These are phyloP conservation scores for Steinernema feltiae DNA, from an alignment of 1,140 invertebrate genomes.

Conservation along the genomic window DNA sequence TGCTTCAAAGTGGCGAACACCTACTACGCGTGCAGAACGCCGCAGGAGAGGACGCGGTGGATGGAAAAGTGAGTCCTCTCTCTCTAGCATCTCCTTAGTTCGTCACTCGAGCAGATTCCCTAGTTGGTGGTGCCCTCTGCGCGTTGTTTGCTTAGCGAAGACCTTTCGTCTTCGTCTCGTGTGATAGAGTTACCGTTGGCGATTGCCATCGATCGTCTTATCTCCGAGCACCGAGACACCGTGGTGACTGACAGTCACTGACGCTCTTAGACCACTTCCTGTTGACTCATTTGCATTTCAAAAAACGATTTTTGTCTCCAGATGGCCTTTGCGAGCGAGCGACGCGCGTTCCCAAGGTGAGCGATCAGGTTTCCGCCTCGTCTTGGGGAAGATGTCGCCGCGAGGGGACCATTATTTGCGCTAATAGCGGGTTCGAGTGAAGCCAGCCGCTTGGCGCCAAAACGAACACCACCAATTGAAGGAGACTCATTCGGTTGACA, in stretches of 20 bases:
- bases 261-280: not conserved
- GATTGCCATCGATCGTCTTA: not conserved
- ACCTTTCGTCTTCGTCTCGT: not conserved
- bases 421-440: not conserved
- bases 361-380: not conserved
- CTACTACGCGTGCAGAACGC: constrained; percentile 48
- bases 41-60: constrained; percentile 45
- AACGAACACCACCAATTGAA: not conserved
- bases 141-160: not conserved
- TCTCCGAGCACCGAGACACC: not conserved
- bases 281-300: constrained; percentile 9
- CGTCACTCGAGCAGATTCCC: constrained; percentile 16
- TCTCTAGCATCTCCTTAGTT: constrained; percentile 12
- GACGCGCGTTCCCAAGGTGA: not conserved
- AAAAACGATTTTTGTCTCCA: not conserved
- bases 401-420: not conserved
- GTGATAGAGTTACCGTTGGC: not conserved
- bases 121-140: not conserved
- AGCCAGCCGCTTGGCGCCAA: constrained; percentile 5
- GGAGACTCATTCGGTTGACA: not conserved
- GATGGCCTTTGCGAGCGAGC: not conserved
- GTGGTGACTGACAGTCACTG: not conserved
- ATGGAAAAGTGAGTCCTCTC: constrained; percentile 51
- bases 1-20: constrained; percentile 48
- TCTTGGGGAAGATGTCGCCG: not conserved